Conservation (phyloP, 2,113 vertebrate genomes). For the Spermophilus dauricus region DNA sequence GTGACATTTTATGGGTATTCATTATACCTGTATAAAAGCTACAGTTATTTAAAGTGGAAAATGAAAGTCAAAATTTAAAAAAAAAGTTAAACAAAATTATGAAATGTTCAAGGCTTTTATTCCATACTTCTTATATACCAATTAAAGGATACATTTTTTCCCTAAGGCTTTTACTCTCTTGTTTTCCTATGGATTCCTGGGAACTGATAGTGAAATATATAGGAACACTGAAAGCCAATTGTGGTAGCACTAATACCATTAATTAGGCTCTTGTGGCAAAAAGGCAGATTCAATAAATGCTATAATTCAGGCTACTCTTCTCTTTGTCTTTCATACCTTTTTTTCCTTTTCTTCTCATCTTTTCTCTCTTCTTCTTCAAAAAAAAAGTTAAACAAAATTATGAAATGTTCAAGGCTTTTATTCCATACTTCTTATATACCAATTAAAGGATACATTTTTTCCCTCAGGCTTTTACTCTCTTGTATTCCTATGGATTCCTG, state of each 20-base stretch:
- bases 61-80: not conserved
- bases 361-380: accelerated
- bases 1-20: not conserved
- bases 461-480: not conserved
- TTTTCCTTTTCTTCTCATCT: not conserved
- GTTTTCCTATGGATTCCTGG: not conserved
- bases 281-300: not conserved
- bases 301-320: not conserved
- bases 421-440: not conserved
- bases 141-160: not conserved
- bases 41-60: not conserved
- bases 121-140: not conserved
- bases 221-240: not conserved
- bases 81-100: not conserved
- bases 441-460: not conserved
- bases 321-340: not conserved
- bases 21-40: not conserved
- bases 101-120: not conserved
- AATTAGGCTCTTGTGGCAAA: not conserved
- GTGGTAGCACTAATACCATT: not conserved
- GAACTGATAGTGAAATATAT: not conserved
- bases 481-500: not conserved
- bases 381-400: not conserved
- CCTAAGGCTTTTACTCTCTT: not conserved
- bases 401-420: not conserved